Percentiles rank a stretch among this genome's conserved stretches.
phyloP scores from a whole-genome alignment of 2,113 vertebrate species.

The Dasyornis broadbenti region DNA sequence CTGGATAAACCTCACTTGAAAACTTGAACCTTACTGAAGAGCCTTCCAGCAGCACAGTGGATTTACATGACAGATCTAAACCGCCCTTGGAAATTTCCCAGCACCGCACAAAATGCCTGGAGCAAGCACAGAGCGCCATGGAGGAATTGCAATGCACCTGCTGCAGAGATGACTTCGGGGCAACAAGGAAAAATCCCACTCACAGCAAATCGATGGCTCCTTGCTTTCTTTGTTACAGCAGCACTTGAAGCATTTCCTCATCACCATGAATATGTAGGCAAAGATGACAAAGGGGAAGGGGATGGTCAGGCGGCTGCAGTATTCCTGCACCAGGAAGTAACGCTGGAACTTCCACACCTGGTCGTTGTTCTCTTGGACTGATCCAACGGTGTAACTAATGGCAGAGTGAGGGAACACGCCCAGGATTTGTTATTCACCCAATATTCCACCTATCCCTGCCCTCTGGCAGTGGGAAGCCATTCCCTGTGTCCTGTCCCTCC shows the following conservation, averaged over 20 bases:
- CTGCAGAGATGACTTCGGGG: background rate
- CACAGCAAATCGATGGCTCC: conserved; percentile 67
- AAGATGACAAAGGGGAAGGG: conserved; percentile 80
- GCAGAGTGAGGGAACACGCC: background rate
- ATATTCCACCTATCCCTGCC: fast-evolving
- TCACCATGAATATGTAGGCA: conserved; percentile 75
- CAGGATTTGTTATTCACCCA: background rate
- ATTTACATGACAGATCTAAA: background rate
- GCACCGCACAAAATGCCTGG: background rate
- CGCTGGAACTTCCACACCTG: conserved; percentile 82
- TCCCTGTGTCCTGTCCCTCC: background rate
- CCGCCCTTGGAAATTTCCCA: background rate
- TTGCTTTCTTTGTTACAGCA: conserved; percentile 60
- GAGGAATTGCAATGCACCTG: background rate
- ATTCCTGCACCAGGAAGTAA: conserved; percentile 79
- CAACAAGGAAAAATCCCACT: conserved; percentile 40
- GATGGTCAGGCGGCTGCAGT: conserved; percentile 74
- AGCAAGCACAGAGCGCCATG: background rate
- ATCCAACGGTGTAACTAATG: conserved; percentile 75
- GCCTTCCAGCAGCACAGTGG: background rate
- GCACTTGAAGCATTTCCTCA: conserved; percentile 70
- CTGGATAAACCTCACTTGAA: background rate
- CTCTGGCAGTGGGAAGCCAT: background rate
- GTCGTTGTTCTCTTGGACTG: conserved; percentile 78
- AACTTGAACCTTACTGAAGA: background rate